Conservation (phyloP, 2,113 vertebrate genomes). For the Seriola dumerili region DNA sequence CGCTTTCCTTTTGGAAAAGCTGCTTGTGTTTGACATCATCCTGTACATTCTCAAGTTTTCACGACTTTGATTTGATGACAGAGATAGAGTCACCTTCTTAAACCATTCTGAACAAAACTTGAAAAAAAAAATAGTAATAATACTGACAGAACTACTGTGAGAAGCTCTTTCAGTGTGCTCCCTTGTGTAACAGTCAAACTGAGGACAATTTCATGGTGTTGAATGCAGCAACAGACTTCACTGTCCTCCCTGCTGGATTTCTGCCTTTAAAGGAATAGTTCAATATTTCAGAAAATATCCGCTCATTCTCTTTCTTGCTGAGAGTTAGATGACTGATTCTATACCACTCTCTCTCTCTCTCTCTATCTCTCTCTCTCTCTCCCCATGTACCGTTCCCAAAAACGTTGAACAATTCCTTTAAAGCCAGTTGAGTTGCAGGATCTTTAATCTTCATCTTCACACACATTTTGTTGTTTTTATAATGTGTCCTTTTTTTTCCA, state of each 20-base stretch:
- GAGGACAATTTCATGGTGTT: neutral
- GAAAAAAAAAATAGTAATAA: neutral
- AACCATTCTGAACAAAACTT: constrained; percentile 39
- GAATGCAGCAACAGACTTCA: constrained; percentile 1
- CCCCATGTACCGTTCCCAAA: too few relatives aligned
- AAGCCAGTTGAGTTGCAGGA: neutral
- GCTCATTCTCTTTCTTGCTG: too few relatives aligned
- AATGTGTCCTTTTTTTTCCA: neutral
- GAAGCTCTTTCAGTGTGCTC: constrained; percentile 64
- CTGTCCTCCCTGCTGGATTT: neutral
- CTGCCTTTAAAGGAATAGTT: neutral
- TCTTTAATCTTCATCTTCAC: neutral
- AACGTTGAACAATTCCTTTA: neutral
- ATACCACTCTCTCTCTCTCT: too few relatives aligned
- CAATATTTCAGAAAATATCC: neutral
- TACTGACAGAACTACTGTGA: constrained; percentile 16
- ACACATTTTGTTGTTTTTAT: neutral
- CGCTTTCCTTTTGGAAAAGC: constrained; percentile 35
- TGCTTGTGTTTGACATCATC: constrained; percentile 62
- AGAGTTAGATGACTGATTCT: too few relatives aligned
- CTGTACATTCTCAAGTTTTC: constrained; percentile 66
- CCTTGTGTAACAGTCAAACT: constrained; percentile 62
- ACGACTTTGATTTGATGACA: constrained; percentile 41
- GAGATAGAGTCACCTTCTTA: constrained; percentile 9
- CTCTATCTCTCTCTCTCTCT: too few relatives aligned